phyloP scores from a whole-genome alignment of 2,888 invertebrate species.

The Drosophila meridionalis region DNA sequence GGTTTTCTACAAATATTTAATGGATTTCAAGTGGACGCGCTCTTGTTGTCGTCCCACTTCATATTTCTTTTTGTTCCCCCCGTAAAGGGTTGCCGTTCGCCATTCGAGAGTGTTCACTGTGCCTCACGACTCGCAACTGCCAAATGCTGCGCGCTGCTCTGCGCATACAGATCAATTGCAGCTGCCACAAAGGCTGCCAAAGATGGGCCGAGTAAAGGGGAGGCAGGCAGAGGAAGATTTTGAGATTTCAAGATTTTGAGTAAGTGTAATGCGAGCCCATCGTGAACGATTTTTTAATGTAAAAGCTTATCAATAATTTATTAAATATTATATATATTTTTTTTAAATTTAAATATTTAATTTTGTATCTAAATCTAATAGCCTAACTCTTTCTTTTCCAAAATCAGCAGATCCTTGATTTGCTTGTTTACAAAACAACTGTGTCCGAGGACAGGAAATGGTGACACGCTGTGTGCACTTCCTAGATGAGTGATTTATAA shows the following conservation, averaged over 20 bases:
- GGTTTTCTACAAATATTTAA: slow-evolving; percentile 80
- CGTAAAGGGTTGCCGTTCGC: slow-evolving; percentile 43
- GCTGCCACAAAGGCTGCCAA: slow-evolving; percentile 27
- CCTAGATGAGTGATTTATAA: slow-evolving; percentile 69
- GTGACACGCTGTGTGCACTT: slow-evolving; percentile 55
- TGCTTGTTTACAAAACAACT: slow-evolving; percentile 1
- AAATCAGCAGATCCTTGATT: slow-evolving; percentile 2
- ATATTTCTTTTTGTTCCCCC: slow-evolving; percentile 49
- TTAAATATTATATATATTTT: background rate
- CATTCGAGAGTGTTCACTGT: slow-evolving; percentile 6
- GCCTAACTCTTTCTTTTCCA: background rate
- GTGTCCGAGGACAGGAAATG: slow-evolving; percentile 43
- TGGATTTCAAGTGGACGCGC: slow-evolving; percentile 79
- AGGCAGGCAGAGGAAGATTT: background rate
- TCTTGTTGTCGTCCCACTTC: slow-evolving; percentile 77
- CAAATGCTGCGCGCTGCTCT: slow-evolving; percentile 6
- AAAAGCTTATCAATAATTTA: too few species aligned
- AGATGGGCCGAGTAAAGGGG: background rate
- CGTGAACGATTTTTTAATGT: background rate
- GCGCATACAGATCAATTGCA: slow-evolving; percentile 31
- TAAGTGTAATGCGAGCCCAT: background rate
- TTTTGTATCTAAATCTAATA: too few species aligned
- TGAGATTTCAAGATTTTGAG: too few species aligned
- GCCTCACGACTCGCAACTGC: slow-evolving; percentile 41
- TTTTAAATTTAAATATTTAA: background rate